Evolutionary conservation across 2,113 vertebrate species (phyloP).

Genomic region (Cisticola juncidis): DNA sequence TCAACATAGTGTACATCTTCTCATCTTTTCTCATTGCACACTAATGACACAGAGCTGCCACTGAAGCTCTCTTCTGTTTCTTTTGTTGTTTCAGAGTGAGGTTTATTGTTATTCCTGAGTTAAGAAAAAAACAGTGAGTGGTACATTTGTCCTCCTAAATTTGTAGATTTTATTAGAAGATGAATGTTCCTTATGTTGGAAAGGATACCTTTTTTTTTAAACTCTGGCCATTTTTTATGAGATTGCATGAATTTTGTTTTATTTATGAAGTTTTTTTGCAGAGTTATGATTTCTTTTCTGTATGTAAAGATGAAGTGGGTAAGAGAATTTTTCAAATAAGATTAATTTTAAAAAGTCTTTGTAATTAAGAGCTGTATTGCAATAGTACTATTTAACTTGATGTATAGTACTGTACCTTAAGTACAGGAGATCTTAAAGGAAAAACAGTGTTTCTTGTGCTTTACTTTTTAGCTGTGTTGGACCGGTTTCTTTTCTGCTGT

Average conservation of each 20-base stretch:
- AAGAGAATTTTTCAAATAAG: constrained; percentile 59
- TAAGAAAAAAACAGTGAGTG: constrained; percentile 79
- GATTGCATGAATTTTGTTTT: constrained; percentile 74
- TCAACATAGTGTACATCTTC: constrained; percentile 84
- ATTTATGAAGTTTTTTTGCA: constrained; percentile 73
- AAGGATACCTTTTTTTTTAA: constrained; percentile 39
- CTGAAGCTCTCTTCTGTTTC: constrained; percentile 81
- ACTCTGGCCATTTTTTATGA: constrained; percentile 55
- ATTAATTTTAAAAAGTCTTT: constrained; percentile 22
- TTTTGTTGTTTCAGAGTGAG: constrained; percentile 82
- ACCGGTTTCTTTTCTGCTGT: constrained; percentile 43
- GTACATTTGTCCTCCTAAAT: constrained; percentile 78
- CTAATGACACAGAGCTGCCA: constrained; percentile 85
- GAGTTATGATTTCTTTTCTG: constrained; percentile 52
- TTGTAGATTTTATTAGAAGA: constrained; percentile 82
- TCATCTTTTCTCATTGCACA: constrained; percentile 89
- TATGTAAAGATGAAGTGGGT: constrained; percentile 55
- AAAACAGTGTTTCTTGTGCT: constrained; percentile 46
- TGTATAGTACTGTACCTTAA: constrained; percentile 22
- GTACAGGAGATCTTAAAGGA: constrained; percentile 29
- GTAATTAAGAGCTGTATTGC: constrained; percentile 63
- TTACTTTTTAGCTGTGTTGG: constrained; percentile 64
- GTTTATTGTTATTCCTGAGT: constrained; percentile 84
- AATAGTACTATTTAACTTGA: constrained; percentile 12
- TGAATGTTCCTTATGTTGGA: constrained; percentile 77